Percentiles rank a stretch among this genome's conserved stretches.
phyloP scores from a whole-genome alignment of 2,113 vertebrate species.

The Odobenus rosmarus region DNA sequence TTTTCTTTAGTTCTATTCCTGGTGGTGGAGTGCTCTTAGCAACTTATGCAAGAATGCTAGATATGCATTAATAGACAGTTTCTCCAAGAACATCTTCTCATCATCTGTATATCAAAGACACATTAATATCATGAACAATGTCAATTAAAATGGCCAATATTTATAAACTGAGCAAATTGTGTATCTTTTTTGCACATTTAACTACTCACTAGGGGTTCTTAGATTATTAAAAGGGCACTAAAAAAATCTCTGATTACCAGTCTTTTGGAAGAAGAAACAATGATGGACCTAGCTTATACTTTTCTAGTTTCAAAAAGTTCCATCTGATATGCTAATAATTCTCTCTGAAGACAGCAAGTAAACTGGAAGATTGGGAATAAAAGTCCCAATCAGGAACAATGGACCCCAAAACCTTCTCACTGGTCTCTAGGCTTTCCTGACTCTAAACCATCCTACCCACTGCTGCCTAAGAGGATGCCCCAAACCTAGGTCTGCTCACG shows the following conservation, averaged over 20 bases:
- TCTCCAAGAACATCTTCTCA: conserved; percentile 9
- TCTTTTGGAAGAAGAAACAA: conserved; percentile 28
- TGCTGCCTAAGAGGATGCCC: neutral
- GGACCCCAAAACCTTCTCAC: neutral
- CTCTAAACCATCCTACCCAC: neutral
- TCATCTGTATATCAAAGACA: neutral
- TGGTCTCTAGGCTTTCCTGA: neutral
- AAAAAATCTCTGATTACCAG: neutral
- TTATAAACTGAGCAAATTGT: neutral
- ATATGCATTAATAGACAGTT: neutral
- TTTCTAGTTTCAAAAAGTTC: neutral
- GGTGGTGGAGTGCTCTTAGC: neutral
- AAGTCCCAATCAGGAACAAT: neutral
- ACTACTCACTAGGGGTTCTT: neutral
- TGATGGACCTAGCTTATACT: neutral
- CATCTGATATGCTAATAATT: neutral
- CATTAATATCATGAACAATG: neutral
- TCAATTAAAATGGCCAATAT: conserved; percentile 19
- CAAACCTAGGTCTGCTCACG: neutral
- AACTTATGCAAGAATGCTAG: neutral
- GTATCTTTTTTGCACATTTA: neutral
- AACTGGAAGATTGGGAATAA: neutral
- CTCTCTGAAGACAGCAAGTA: neutral
- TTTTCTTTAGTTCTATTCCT: conserved; percentile 6
- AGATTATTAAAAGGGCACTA: neutral